Base-by-base conservation (phyloP, 2,888 invertebrate species). In the Phalera bucephala region DNA sequence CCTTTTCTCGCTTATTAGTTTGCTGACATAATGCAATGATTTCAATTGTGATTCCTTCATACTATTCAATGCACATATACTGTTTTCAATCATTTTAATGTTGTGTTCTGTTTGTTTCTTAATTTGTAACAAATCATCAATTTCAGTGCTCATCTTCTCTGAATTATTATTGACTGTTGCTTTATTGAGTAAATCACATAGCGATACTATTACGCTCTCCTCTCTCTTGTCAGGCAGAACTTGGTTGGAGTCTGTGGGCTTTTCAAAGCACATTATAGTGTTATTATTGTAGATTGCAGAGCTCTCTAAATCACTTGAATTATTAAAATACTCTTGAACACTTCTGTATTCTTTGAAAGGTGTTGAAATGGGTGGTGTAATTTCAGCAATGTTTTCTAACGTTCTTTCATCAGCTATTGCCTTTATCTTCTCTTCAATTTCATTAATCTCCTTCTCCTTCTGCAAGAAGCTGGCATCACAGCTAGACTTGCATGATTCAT, bases 401-500 rank as follows among this genome's bases (percentile, higher is more conserved):
- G 68, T 71, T 8, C 45, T 51, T 39, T 76, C 68, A 25, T 77
- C 62, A 17, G 47, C 25, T 31, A 73, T 37, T 6, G 52, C 63
- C 39, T 68, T 62, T 1, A 45, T 49, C 45, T 73, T 77, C 26
- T 66, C 68, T 34, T 81, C 80, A 31, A 64, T 45, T 15, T 78
- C 76, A 44, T 80, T 62, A 13, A 86, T 80, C 37, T 84, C 77
- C 47, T 79, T 81, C 33, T 89, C 88, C 17, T 68, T 80, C 54
- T 70, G 72, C 27, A 89, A 53, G 34, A 89, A 89, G 55, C 88
- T 88, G 5, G 70, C 68, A 51, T 89, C 87, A 54, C 77, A 69
- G 31, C 73, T 78, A 0, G 81, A 82, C 46, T 78, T 80, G 64
- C 74, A 80, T 2, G 84, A 85, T 29, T 70, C 63, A 44, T 83